A percentile compares a stretch with the other conserved stretches of the same genome.
These are phyloP conservation scores for Pristionchus maxplancki DNA, from an alignment of 2,888 invertebrate genomes.

Conservation along the genomic window DNA sequence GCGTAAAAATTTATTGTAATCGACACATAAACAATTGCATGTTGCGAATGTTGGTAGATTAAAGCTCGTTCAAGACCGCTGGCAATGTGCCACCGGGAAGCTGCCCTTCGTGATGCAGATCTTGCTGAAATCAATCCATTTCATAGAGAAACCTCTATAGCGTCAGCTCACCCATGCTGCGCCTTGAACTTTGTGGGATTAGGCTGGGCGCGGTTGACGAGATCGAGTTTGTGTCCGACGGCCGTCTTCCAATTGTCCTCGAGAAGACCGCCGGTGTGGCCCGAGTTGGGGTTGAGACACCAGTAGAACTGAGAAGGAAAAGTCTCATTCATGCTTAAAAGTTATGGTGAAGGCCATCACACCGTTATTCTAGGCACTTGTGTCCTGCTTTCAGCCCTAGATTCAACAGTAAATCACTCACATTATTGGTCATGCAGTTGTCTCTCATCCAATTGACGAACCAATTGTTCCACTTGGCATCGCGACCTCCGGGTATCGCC, in stretches of 20 bases:
- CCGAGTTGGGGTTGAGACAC: slow-evolving; percentile 54
- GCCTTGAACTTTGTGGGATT: slow-evolving; percentile 42
- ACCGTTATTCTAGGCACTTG: too few relatives aligned
- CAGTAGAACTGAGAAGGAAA: slow-evolving; percentile 51
- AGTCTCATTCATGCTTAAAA: too few relatives aligned
- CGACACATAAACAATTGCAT: too few relatives aligned
- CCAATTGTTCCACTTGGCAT: slow-evolving; percentile 29
- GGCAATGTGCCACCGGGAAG: background rate
- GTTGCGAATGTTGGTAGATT: too few relatives aligned
- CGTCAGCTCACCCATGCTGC: background rate
- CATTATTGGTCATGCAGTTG: slow-evolving; percentile 50
- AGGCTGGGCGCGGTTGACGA: background rate
- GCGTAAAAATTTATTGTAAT: too few relatives aligned
- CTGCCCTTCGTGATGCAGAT: slow-evolving; percentile 41
- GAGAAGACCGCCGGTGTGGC: slow-evolving; percentile 53
- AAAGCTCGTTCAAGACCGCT: background rate
- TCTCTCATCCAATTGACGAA: slow-evolving; percentile 7
- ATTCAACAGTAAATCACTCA: background rate
- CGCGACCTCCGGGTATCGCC: background rate
- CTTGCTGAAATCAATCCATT: background rate
- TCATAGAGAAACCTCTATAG: background rate
- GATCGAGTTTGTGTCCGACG: background rate
- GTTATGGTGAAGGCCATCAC: too few relatives aligned
- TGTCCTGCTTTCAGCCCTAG: too few relatives aligned
- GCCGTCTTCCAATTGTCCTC: slow-evolving; percentile 50